Percentiles rank a stretch among this genome's conserved stretches.
Conservation (phyloP, 1,140 invertebrate species). For the Sitodiplosis mosellana region DNA sequence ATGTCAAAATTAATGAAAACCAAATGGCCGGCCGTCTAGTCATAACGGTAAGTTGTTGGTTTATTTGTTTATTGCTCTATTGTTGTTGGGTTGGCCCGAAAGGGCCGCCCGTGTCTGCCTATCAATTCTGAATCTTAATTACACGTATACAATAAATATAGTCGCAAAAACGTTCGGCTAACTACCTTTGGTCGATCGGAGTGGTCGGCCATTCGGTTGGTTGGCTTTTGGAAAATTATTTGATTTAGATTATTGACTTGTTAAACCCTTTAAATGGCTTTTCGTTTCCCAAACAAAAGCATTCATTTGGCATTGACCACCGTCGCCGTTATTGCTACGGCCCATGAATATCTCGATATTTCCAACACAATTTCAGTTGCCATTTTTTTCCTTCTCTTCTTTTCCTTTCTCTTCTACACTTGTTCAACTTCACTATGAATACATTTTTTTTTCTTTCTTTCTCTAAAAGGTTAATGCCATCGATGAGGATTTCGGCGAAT, state of each 20-base stretch:
- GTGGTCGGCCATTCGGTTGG: too few relatives aligned
- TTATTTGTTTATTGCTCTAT: background rate
- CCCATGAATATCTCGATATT: too few relatives aligned
- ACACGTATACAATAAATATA: too few relatives aligned
- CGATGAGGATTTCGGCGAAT: constrained; percentile 69
- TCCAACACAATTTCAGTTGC: too few relatives aligned
- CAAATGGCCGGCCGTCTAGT: constrained; percentile 53
- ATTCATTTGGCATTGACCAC: background rate
- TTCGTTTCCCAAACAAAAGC: background rate
- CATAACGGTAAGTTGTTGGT: constrained; percentile 28
- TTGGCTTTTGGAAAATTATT: background rate
- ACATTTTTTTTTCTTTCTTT: background rate
- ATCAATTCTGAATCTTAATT: too few relatives aligned
- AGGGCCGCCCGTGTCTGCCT: too few relatives aligned
- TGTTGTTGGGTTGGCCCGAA: too few relatives aligned
- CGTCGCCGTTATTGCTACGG: too few relatives aligned
- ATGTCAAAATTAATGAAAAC: constrained; percentile 65
- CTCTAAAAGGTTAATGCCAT: constrained; percentile 42
- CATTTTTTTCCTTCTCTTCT: too few relatives aligned
- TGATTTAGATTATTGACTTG: background rate
- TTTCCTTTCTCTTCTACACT: background rate
- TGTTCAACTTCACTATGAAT: background rate
- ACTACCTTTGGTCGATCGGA: too few relatives aligned
- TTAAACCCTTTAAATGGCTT: too few relatives aligned
- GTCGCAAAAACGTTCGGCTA: too few relatives aligned